These are phyloP conservation scores for Meghimatium bilineatum DNA, from an alignment of 2,888 invertebrate species.

Conservation along the genomic window DNA sequence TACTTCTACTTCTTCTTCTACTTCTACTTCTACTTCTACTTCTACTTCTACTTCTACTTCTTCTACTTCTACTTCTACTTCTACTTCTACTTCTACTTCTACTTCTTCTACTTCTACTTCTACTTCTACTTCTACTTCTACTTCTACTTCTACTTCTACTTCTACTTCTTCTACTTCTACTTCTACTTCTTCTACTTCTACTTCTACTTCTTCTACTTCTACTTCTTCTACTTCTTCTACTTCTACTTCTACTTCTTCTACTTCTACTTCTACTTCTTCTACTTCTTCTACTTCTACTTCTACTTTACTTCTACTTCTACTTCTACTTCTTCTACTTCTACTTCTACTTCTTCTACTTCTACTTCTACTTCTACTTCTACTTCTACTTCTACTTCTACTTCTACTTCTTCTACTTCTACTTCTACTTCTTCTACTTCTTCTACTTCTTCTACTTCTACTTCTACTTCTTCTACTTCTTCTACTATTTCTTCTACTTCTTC, in stretches of 20 bases:
- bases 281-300: not conserved
- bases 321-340: not conserved
- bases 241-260: not conserved
- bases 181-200: conserved; percentile 5
- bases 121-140: not conserved
- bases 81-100: not conserved
- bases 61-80: conserved; percentile 10
- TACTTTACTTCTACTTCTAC: not conserved
- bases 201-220: not conserved
- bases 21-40: conserved; percentile 13
- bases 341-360: not conserved
- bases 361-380: not conserved
- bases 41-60: conserved; percentile 9
- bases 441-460: not conserved
- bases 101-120: conserved; percentile 4
- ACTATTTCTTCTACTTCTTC: too few species aligned
- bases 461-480: conserved; percentile 10
- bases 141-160: not conserved
- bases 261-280: not conserved
- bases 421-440: not conserved
- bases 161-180: conserved; percentile 9
- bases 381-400: not conserved
- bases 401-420: conserved; percentile 13
- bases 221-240: not conserved
- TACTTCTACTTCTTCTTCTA: conserved; percentile 17